These are phyloP conservation scores for Grus americana DNA, from an alignment of 2,113 vertebrate species.

Conservation along the genomic window DNA sequence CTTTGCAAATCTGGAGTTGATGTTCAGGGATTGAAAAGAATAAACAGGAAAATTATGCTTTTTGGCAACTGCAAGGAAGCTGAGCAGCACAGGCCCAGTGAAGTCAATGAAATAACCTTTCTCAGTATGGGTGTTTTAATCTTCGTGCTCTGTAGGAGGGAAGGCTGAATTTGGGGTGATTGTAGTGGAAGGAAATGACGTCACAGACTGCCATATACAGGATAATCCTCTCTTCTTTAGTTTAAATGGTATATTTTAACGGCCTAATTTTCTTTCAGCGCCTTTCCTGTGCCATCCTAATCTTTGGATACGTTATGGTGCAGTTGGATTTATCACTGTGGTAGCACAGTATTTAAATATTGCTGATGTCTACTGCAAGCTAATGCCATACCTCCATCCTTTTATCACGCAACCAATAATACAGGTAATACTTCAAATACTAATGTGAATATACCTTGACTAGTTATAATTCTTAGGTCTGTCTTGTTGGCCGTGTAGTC, in stretches of 20 bases:
- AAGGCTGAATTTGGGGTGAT: background rate
- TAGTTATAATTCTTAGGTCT: background rate
- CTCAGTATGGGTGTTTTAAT: background rate
- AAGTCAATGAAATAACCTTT: background rate
- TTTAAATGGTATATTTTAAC: background rate
- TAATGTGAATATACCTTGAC: background rate
- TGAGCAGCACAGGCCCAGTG: background rate
- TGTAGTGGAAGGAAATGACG: background rate
- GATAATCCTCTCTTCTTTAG: background rate
- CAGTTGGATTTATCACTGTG: slow-evolving; percentile 95
- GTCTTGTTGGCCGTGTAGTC: background rate
- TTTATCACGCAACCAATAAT: slow-evolving; percentile 96
- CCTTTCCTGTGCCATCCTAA: slow-evolving; percentile 97
- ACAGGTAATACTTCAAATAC: slow-evolving; percentile 79
- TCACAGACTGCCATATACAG: background rate
- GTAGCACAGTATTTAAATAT: slow-evolving; percentile 95
- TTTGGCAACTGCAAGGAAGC: background rate
- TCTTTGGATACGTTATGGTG: slow-evolving; percentile 96
- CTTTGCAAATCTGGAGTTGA: background rate
- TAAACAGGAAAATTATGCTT: background rate
- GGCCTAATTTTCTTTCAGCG: slow-evolving; percentile 67
- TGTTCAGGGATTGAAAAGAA: background rate
- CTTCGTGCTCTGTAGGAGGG: background rate
- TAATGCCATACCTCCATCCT: slow-evolving; percentile 93
- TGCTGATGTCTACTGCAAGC: slow-evolving; percentile 96